Evolutionary conservation across 2,888 invertebrate species (phyloP).

Genomic region (Torymus aiolomorphi): DNA sequence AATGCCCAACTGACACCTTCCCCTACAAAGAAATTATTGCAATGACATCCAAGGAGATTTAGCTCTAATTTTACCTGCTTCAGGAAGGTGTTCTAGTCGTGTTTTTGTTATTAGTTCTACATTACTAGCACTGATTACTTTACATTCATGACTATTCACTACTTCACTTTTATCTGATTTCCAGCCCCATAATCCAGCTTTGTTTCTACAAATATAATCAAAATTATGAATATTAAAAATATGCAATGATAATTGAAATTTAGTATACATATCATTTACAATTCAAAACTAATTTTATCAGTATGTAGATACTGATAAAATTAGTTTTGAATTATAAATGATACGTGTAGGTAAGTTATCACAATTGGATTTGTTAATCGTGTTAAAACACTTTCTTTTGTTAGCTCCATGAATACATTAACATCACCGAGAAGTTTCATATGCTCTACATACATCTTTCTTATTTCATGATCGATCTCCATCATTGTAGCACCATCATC

Average conservation of each 20-base stretch:
- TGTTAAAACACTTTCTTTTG: constrained; percentile 86
- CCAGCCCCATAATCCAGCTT: constrained; percentile 98
- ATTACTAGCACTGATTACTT: constrained; percentile 96
- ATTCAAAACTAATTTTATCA: constrained; percentile 98
- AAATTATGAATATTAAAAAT: background rate
- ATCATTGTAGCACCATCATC: constrained; percentile 87
- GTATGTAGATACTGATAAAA: no score
- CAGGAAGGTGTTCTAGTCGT: constrained; percentile 92
- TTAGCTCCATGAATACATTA: constrained; percentile 79
- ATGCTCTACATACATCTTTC: constrained; percentile 89
- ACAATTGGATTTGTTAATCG: constrained; percentile 92
- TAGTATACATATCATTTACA: constrained; percentile 77
- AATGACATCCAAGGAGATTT: constrained; percentile 82
- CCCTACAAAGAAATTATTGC: constrained; percentile 88
- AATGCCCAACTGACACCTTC: no score
- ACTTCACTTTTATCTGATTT: constrained; percentile 92
- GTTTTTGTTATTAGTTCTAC: constrained; percentile 97
- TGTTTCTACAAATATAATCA: constrained; percentile 81
- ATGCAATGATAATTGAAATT: background rate
- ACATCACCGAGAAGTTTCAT: constrained; percentile 77
- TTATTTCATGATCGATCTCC: constrained; percentile 94
- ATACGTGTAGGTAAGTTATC: constrained; percentile 96
- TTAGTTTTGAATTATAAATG: no score
- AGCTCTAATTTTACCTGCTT: constrained; percentile 83
- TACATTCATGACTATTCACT: constrained; percentile 93